These are phyloP conservation scores for Dipodomys ordii DNA, from an alignment of 2,113 vertebrate species.

Conservation along the genomic window DNA sequence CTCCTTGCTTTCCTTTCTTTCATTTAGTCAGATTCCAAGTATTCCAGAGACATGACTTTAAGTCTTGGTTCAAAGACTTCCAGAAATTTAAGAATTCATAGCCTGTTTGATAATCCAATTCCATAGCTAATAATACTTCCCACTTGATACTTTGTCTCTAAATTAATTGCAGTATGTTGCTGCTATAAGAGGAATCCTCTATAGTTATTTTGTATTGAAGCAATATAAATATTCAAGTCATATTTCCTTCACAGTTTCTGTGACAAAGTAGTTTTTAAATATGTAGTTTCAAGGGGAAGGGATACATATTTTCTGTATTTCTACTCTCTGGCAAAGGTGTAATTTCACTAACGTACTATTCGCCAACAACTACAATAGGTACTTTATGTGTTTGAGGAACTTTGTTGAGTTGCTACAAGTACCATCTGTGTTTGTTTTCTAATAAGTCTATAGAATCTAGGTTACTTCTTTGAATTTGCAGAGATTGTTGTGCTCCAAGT, in stretches of 20 bases:
- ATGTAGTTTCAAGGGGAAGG: not conserved
- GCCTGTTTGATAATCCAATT: not conserved
- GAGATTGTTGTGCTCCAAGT: not conserved
- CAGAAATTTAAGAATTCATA: not conserved
- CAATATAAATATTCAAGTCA: slow-evolving; percentile 33
- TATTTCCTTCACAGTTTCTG: slow-evolving; percentile 38
- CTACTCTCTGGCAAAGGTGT: not conserved
- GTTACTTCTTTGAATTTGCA: not conserved
- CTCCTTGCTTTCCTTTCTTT: not conserved
- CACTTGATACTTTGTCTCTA: slow-evolving; percentile 9
- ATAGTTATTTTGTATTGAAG: not conserved
- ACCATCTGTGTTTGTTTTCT: not conserved
- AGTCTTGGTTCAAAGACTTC: not conserved
- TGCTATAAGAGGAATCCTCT: not conserved
- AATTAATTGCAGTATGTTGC: not conserved
- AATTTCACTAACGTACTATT: not conserved
- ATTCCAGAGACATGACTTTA: slow-evolving; percentile 1
- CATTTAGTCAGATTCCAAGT: not conserved
- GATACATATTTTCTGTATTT: slow-evolving; percentile 20
- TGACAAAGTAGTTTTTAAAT: slow-evolving; percentile 10
- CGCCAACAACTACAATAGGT: not conserved
- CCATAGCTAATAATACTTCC: not conserved
- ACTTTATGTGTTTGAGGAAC: not conserved
- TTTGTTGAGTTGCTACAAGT: not conserved
- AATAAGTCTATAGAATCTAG: not conserved